Conservation (phyloP, 2,113 vertebrate genomes). For the Chrysemys picta region DNA sequence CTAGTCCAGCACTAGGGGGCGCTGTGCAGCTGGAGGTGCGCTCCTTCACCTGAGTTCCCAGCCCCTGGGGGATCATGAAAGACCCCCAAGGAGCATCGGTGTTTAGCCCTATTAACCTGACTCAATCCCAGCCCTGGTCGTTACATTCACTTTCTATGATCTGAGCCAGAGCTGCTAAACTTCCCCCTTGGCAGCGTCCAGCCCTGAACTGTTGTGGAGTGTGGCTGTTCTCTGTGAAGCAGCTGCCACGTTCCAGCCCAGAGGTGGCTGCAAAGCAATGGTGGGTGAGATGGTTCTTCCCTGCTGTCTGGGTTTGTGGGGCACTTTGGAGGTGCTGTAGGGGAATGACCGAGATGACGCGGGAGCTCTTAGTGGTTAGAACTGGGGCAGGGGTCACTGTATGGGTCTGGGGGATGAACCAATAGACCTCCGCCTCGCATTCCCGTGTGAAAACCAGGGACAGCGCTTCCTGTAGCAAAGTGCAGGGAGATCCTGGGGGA, state of each 20-base stretch:
- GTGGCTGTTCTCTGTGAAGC: neutral
- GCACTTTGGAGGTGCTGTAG: neutral
- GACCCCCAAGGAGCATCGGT: neutral
- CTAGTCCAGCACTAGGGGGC: accelerated
- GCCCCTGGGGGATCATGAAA: neutral
- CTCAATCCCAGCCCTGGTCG: neutral
- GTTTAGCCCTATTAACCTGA: neutral
- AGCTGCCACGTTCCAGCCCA: too few species aligned
- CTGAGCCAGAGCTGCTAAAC: neutral
- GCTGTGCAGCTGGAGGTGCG: accelerated
- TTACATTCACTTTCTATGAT: neutral
- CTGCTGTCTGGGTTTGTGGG: neutral
- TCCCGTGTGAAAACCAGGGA: neutral
- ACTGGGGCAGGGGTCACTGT: neutral
- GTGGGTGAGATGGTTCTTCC: neutral
- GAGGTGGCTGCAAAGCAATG: neutral
- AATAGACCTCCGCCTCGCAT: neutral
- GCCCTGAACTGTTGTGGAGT: neutral
- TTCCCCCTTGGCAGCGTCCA: too few species aligned
- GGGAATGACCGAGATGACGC: too few species aligned
- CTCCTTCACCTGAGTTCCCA: neutral
- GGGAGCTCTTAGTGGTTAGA: too few species aligned
- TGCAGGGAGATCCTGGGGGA: neutral
- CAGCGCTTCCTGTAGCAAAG: too few species aligned
- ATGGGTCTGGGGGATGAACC: neutral